phyloP scores from a whole-genome alignment of 2,797 vertebrate species.

The Cephalopachus bancanus region DNA sequence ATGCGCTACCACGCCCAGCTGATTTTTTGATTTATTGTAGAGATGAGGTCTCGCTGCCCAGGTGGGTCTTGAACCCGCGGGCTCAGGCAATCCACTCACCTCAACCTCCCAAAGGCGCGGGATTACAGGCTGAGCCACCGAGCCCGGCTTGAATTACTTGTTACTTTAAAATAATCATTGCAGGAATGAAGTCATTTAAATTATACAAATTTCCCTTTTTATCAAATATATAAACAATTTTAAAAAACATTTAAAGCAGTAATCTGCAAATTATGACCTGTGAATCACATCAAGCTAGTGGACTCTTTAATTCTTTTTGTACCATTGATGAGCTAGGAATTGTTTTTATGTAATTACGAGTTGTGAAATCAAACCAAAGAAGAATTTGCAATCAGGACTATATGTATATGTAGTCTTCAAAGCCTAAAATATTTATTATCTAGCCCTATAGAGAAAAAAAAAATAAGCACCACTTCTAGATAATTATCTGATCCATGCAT shows the following conservation, averaged over 20 bases:
- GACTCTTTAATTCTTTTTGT: background rate
- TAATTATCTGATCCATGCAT: slow-evolving; percentile 54
- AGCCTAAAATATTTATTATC: background rate
- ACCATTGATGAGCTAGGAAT: background rate
- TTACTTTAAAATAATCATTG: background rate
- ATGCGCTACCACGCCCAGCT: too few species aligned
- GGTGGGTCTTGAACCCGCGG: too few species aligned
- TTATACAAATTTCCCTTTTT: background rate
- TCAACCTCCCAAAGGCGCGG: too few species aligned
- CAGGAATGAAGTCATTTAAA: background rate
- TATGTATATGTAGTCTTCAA: background rate
- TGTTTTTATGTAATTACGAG: background rate
- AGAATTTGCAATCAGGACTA: background rate
- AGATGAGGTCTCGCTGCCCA: too few species aligned
- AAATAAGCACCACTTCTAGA: background rate
- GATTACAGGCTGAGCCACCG: too few species aligned
- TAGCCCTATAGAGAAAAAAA: background rate
- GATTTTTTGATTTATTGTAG: too few species aligned
- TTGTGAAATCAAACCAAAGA: background rate
- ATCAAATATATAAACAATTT: background rate
- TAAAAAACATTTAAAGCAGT: background rate
- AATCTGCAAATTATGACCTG: background rate
- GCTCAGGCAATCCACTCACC: too few species aligned
- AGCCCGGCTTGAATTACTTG: background rate
- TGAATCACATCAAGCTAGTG: background rate